phyloP scores from a whole-genome alignment of 2,888 invertebrate genomes.

The Listrodromus nycthemerus region DNA sequence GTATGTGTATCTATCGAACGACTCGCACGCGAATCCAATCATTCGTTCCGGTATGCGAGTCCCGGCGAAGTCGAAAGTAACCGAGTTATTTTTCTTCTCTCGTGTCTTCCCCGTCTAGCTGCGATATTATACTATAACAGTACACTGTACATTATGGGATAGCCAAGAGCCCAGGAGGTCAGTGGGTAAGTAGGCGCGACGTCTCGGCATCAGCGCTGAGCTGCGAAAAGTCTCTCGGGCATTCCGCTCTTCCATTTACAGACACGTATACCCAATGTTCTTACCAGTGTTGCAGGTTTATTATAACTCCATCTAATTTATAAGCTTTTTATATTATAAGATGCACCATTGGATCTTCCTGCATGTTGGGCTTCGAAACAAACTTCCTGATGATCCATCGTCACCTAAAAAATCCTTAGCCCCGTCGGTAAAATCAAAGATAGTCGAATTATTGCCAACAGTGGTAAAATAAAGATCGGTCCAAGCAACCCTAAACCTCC shows the following conservation, averaged over 20 bases:
- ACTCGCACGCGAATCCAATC: constrained; percentile 29
- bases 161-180: constrained; percentile 58
- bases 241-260: constrained; percentile 31
- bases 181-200: constrained; percentile 68
- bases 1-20: not conserved
- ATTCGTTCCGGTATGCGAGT: constrained; percentile 46
- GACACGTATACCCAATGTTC: constrained; percentile 6
- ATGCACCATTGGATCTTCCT: too few species aligned
- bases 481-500: too few species aligned
- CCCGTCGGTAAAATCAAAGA: too few species aligned
- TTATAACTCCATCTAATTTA: too few species aligned
- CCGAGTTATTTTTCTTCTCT: constrained; percentile 40
- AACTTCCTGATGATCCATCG: too few species aligned
- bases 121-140: constrained; percentile 7
- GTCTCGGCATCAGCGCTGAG: constrained; percentile 25
- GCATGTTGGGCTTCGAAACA: too few species aligned
- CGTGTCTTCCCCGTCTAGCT: not conserved
- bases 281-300: not conserved
- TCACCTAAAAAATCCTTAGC: too few species aligned
- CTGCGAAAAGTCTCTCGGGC: constrained; percentile 16
- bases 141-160: constrained; percentile 31
- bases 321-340: too few species aligned
- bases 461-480: too few species aligned
- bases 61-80: constrained; percentile 65
- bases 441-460: too few species aligned